phyloP scores from a whole-genome alignment of 2,113 vertebrate genomes.

The Ondatra zibethicus region DNA sequence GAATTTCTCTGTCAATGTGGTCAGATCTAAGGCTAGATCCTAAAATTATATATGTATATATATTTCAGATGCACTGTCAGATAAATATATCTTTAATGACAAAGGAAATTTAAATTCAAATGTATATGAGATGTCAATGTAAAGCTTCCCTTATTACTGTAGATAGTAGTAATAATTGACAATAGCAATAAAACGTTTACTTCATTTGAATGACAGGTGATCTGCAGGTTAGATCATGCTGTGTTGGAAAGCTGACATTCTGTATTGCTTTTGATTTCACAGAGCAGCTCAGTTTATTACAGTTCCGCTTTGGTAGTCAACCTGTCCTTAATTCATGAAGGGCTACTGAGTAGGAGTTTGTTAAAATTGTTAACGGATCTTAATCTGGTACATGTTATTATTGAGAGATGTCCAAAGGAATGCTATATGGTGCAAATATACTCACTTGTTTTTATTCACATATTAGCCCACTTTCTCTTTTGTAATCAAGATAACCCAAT shows the following conservation, averaged over 20 bases:
- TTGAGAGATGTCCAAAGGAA: background rate
- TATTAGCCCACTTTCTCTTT: too few relatives aligned
- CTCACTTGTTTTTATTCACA: background rate
- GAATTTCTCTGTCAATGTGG: slow-evolving; percentile 1
- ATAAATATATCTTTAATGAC: background rate
- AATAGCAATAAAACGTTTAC: background rate
- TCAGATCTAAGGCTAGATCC: background rate
- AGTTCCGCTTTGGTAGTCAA: background rate
- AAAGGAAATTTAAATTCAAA: background rate
- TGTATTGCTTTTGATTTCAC: background rate
- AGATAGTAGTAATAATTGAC: background rate
- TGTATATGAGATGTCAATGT: background rate
- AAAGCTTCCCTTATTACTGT: background rate
- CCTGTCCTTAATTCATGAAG: too few relatives aligned
- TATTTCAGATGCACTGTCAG: background rate
- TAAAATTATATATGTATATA: background rate
- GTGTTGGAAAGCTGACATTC: background rate
- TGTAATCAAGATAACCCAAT: background rate
- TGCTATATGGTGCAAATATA: background rate
- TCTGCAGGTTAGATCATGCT: background rate
- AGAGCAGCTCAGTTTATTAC: background rate
- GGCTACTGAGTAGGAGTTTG: background rate
- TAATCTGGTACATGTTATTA: background rate
- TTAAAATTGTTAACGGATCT: too few relatives aligned
- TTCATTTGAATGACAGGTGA: background rate